These are phyloP conservation scores for Nephotettix cincticeps DNA, from an alignment of 1,140 invertebrate genomes.

Conservation along the genomic window DNA sequence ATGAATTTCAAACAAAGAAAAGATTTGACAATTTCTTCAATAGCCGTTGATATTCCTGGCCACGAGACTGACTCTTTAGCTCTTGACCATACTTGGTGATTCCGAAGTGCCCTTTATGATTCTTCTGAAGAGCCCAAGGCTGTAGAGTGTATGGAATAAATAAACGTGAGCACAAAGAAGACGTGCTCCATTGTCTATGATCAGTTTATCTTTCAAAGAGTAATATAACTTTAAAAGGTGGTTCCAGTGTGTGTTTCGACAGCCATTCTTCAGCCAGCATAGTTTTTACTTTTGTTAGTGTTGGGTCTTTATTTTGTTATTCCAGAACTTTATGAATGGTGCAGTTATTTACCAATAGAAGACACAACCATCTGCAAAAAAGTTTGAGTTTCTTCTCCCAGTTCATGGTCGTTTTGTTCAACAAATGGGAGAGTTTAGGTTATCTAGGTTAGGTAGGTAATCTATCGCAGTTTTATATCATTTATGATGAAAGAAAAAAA, in stretches of 20 bases:
- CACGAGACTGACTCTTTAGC: neutral
- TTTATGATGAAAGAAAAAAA: no score
- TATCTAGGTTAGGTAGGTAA: no score
- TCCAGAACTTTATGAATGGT: neutral
- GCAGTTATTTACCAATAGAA: neutral
- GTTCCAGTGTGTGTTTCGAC: neutral
- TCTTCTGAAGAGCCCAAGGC: neutral
- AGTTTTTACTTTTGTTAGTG: neutral
- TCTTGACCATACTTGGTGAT: no score
- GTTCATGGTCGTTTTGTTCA: neutral
- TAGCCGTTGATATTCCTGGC: neutral
- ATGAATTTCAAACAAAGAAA: no score
- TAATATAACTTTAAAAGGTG: neutral
- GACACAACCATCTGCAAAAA: no score
- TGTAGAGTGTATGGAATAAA: neutral
- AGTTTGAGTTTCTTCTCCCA: neutral
- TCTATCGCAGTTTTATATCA: no score
- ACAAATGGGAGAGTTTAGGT: neutral
- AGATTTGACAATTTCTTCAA: neutral
- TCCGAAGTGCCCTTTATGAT: neutral
- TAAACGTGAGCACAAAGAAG: neutral
- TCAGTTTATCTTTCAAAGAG: neutral
- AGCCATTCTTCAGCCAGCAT: neutral
- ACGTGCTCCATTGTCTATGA: neutral
- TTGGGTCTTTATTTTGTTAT: neutral